Base-by-base conservation (phyloP, 2,113 vertebrate species). In the Monarcha castaneiventris region DNA sequence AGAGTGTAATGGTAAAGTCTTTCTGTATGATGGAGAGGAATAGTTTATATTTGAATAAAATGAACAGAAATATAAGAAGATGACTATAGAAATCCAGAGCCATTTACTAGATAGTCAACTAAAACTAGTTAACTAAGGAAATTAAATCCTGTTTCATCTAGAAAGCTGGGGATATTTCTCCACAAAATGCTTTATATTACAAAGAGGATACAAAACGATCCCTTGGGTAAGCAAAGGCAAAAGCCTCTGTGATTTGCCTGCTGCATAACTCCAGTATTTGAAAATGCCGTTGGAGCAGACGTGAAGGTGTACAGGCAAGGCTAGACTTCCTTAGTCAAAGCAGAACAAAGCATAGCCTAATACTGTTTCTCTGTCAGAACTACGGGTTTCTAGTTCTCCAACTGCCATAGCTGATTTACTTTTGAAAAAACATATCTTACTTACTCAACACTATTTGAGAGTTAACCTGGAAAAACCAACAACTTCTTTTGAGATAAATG, bases 151-250 rank as follows among this genome's bases (percentile, higher is more conserved):
- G 2, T 83, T 64, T 32, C 29, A 33, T 48, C 29, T 58, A 81
- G 35, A 77, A 85, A 69, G 6, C 5, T 55, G 30, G 19, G 51
- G 5, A 25, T 48, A 9, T 35, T 85, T 67, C n/a, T 89, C 13
- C 37, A 76, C 19, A 13, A 63, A 63, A 11, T 29, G 2, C 11
- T 93, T 79, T 61, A 30, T 56, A 59, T 89, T 58, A 72, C 16
- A 62, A 51, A 80, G 29, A 68, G 6, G 10, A n/a, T 74, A 37
- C 21, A 27, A 2, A 58, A 43, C 0, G 0, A 35, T 63, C 21
- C 7, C 16, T 62, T 81, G 25, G 9, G 23, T 49, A 82, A 84
- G 14, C 7, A 87, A 87, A 77, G 29, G 8, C 3, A 10, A 44
- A 72, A 84, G 55, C 17, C 41, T 17, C 18, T 79, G 91, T 76